Percentiles rank a stretch among this genome's conserved stretches.
Conservation (phyloP, 2,888 invertebrate genomes). For the Keiferia lycopersicella region DNA sequence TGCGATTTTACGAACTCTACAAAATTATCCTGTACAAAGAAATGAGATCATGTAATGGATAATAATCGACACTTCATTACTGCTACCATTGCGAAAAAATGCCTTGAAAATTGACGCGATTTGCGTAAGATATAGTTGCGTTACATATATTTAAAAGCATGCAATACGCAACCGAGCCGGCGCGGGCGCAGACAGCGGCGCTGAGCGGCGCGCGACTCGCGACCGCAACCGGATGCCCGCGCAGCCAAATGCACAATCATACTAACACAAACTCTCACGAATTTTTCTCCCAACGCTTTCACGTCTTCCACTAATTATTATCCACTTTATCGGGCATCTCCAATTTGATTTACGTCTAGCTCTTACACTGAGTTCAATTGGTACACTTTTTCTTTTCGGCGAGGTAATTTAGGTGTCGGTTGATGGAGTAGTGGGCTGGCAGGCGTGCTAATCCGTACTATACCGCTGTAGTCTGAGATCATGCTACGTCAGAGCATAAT, state of each 20-base stretch:
- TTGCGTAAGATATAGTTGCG: slow-evolving; percentile 29
- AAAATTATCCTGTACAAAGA: not conserved
- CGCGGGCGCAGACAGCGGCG: slow-evolving; percentile 18
- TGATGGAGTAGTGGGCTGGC: slow-evolving; percentile 41
- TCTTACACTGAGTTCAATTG: slow-evolving; percentile 71
- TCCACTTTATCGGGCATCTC: slow-evolving; percentile 81
- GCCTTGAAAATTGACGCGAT: slow-evolving; percentile 28
- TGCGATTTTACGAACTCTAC: slow-evolving; percentile 2
- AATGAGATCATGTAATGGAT: slow-evolving; percentile 14
- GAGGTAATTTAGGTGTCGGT: slow-evolving; percentile 62
- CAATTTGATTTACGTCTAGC: slow-evolving; percentile 80
- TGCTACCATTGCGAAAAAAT: slow-evolving; percentile 17
- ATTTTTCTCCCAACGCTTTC: slow-evolving; percentile 81
- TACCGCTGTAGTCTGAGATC: too few relatives aligned
- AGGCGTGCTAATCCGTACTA: slow-evolving; percentile 41
- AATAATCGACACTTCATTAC: not conserved
- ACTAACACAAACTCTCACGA: slow-evolving; percentile 79
- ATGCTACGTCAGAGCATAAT: too few relatives aligned
- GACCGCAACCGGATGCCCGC: slow-evolving; percentile 68
- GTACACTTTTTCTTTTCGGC: slow-evolving; percentile 78
- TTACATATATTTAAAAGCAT: slow-evolving; percentile 26
- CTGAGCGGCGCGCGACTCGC: slow-evolving; percentile 26
- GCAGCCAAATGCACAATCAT: slow-evolving; percentile 76
- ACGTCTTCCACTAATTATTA: slow-evolving; percentile 81
- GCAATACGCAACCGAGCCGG: slow-evolving; percentile 20